Conservation (phyloP, 2,888 invertebrate genomes). For the Orgyia antiqua region DNA sequence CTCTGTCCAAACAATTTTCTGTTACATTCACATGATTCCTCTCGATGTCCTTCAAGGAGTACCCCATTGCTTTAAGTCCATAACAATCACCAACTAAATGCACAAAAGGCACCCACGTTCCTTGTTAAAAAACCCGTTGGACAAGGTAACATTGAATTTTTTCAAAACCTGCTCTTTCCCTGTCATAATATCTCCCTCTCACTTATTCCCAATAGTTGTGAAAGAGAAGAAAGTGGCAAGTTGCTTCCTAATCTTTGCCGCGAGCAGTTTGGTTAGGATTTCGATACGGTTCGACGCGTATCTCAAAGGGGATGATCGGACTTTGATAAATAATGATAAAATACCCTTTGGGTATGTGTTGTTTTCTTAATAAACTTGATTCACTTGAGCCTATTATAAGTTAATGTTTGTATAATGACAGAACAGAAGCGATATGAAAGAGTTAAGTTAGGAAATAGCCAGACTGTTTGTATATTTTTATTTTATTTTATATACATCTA, state of each 20-base stretch:
- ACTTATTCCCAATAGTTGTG: slow-evolving; percentile 11
- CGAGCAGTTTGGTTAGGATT: slow-evolving; percentile 63
- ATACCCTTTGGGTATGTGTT: slow-evolving; percentile 32
- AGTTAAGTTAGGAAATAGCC: too few species aligned
- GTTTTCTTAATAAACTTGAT: slow-evolving; percentile 37
- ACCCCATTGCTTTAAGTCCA: slow-evolving; percentile 15
- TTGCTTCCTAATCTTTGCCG: slow-evolving; percentile 57
- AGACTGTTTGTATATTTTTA: too few species aligned
- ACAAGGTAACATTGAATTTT: slow-evolving; percentile 34
- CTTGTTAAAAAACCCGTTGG: slow-evolving; percentile 39
- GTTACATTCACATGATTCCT: slow-evolving; percentile 21
- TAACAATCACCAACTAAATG: slow-evolving; percentile 37
- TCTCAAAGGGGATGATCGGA: slow-evolving; percentile 46
- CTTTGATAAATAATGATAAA: slow-evolving; percentile 49
- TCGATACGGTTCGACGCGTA: slow-evolving; percentile 63
- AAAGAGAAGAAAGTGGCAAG: slow-evolving; percentile 31
- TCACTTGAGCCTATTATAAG: slow-evolving; percentile 24
- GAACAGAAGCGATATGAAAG: too few species aligned
- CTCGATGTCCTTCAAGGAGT: slow-evolving; percentile 18
- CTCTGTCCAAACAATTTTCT: slow-evolving; percentile 18
- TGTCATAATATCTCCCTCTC: slow-evolving; percentile 23
- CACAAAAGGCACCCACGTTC: slow-evolving; percentile 51
- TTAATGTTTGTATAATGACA: slow-evolving; percentile 26
- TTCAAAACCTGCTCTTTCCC: slow-evolving; percentile 42
- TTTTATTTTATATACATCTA: too few species aligned